These are phyloP conservation scores for Amphipoea lucens DNA, from an alignment of 2,888 invertebrate species.

Conservation along the genomic window DNA sequence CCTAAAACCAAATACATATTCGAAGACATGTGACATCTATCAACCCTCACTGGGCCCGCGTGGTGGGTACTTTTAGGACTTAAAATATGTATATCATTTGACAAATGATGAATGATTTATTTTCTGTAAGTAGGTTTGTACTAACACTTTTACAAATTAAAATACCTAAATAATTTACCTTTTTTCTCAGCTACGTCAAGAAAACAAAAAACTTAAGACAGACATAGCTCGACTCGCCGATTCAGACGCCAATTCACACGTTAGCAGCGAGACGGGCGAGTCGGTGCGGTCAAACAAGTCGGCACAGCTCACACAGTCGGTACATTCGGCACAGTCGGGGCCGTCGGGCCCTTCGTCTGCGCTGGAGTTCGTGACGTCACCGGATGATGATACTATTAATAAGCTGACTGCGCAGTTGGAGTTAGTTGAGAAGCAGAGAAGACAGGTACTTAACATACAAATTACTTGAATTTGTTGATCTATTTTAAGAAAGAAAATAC, in stretches of 20 bases:
- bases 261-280: constrained; percentile 71
- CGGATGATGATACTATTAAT: constrained; percentile 86
- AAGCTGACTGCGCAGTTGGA: constrained; percentile 86
- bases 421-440: constrained; percentile 84
- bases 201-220: constrained; percentile 83
- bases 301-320: constrained; percentile 54
- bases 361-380: constrained; percentile 87
- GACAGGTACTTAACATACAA: constrained; percentile 73
- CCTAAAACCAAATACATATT: too few relatives aligned
- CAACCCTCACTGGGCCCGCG: too few relatives aligned
- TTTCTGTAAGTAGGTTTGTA: too few relatives aligned
- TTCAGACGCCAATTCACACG: constrained; percentile 52
- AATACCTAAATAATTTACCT: not conserved
- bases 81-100: too few relatives aligned
- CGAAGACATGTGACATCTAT: too few relatives aligned
- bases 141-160: too few relatives aligned
- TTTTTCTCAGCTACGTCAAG: constrained; percentile 79
- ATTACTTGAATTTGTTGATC: too few relatives aligned
- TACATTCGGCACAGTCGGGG: constrained; percentile 37
- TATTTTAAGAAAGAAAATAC: too few relatives aligned
- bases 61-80: too few relatives aligned
- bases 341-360: constrained; percentile 80
- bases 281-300: constrained; percentile 47
- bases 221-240: constrained; percentile 76
- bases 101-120: too few relatives aligned